These are phyloP conservation scores for Gobionotothen gibberifrons DNA, from an alignment of 2,797 vertebrate genomes.

Conservation along the genomic window DNA sequence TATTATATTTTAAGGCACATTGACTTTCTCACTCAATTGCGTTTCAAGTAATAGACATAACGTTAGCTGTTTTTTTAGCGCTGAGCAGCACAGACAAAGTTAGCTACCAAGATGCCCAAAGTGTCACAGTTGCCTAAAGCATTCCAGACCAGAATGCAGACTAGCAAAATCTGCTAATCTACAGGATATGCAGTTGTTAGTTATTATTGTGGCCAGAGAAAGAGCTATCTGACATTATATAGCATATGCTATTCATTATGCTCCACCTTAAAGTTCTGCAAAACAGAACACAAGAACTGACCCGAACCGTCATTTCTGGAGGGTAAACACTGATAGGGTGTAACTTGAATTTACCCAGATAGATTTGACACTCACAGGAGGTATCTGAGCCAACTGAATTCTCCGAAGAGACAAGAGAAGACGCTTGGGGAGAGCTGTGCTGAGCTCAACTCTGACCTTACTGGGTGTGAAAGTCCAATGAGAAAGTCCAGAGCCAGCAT, in stretches of 20 bases:
- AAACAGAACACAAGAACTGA: conserved; percentile 4
- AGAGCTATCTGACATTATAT: not conserved
- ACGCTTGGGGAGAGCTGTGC: conserved; percentile 40
- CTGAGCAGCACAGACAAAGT: not conserved
- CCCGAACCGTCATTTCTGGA: conserved; percentile 11
- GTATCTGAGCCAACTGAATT: conserved; percentile 41
- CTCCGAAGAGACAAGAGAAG: conserved; percentile 41
- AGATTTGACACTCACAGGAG: conserved; percentile 36
- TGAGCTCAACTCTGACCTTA: conserved; percentile 66
- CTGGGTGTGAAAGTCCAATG: conserved; percentile 65
- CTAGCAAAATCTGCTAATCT: not conserved
- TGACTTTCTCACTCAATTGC: too few relatives aligned
- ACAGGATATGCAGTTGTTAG: not conserved
- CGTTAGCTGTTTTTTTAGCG: not conserved
- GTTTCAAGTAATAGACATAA: not conserved
- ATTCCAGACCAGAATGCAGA: conserved; percentile 6
- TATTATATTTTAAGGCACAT: too few relatives aligned
- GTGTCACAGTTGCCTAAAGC: not conserved
- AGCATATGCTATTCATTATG: not conserved
- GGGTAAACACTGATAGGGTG: conserved; percentile 26
- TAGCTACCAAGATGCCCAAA: not conserved
- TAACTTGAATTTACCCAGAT: conserved; percentile 48
- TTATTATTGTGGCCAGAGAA: not conserved
- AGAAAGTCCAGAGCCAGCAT: conserved; percentile 69
- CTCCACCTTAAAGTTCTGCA: not conserved